Base-by-base conservation (phyloP, 2,797 vertebrate genomes). In the Pyrrhura leucotis region DNA sequence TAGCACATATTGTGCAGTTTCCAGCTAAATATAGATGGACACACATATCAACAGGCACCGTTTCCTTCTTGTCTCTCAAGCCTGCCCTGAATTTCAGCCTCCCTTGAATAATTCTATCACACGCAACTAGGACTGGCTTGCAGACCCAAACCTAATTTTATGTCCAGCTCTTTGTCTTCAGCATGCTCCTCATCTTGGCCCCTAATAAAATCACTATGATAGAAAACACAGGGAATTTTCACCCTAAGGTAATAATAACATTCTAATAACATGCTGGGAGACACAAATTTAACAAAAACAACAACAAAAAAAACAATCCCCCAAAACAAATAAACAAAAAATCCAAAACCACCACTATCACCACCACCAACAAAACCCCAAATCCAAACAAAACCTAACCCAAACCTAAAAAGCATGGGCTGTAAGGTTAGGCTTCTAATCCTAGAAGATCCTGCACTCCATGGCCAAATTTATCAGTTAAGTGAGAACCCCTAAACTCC, bases 301-400 rank as follows among this genome's bases (percentile, higher is more conserved):
- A 37, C 61, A n/a, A 67, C 28, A 74, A 67, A n/a, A 67, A 48
- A 5, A 1, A 0, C 1, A 26, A 31, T 8, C 9, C 54, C 21
- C 21, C 21, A 33, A 37, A n/a, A 7, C 12, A 29, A 51, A 23
- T 22, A 25, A 54, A 17, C 26, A 25, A 37, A 73, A 67, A 48
- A 7, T 2, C 0, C 1, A 6, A 31, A n/a, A 1, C 14, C 26
- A 69, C 20, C 15, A 14, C 53, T n/a, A 54, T n/a, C 53, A 33
- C 54, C 54, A 56, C n/a, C n/a, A 5, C 9, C 54, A 23, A 2
- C 54, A 56, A 35, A 35, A 16, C 14, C n/a, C n/a, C 51, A n/a
- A n/a, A 23, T 9, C 9, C 16, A 28, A 26, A 14, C 4, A n/a
- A 72, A 44, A 42, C 6, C 18, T 37, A 82, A 37, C 2, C 12